A percentile compares a stretch with the other conserved stretches of the same genome.
phyloP scores from a whole-genome alignment of 2,888 invertebrate genomes.

The Papilio gigon region DNA sequence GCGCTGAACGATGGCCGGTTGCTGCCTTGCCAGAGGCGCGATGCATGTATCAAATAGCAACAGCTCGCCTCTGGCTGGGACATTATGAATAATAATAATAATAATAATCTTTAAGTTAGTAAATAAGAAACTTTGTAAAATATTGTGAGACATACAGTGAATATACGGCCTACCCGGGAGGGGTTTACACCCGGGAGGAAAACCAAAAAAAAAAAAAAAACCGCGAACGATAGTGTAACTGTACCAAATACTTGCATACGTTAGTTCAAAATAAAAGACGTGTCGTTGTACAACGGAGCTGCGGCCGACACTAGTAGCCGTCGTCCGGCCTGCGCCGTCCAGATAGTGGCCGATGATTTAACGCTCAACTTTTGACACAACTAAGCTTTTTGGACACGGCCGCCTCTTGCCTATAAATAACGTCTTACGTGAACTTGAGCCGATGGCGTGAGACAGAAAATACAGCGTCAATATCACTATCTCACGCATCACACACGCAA shows the following conservation, averaged over 20 bases:
- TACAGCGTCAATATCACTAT: slow-evolving; percentile 47
- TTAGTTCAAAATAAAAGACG: neutral
- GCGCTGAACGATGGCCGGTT: too few species aligned
- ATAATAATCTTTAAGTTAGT: too few species aligned
- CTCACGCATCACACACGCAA: neutral
- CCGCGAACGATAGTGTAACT: too few species aligned
- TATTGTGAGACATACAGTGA: too few species aligned
- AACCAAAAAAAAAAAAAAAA: too few species aligned
- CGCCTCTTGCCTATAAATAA: slow-evolving; percentile 79
- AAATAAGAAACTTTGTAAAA: too few species aligned
- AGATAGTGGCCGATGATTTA: slow-evolving; percentile 87
- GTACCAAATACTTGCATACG: neutral
- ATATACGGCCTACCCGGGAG: too few species aligned
- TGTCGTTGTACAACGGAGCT: slow-evolving; percentile 54
- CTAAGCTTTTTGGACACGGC: slow-evolving; percentile 82
- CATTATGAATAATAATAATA: too few species aligned
- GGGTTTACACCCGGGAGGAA: too few species aligned
- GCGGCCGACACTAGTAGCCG: slow-evolving; percentile 66
- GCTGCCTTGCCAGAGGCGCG: too few species aligned
- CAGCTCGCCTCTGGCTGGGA: too few species aligned
- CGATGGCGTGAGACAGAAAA: slow-evolving; percentile 55
- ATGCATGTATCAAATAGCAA: too few species aligned
- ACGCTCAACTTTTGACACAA: slow-evolving; percentile 86
- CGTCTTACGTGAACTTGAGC: slow-evolving; percentile 75
- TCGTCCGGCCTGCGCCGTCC: slow-evolving; percentile 85